Conservation (phyloP, 2,888 invertebrate species). For the Drosophila multiciliata region DNA sequence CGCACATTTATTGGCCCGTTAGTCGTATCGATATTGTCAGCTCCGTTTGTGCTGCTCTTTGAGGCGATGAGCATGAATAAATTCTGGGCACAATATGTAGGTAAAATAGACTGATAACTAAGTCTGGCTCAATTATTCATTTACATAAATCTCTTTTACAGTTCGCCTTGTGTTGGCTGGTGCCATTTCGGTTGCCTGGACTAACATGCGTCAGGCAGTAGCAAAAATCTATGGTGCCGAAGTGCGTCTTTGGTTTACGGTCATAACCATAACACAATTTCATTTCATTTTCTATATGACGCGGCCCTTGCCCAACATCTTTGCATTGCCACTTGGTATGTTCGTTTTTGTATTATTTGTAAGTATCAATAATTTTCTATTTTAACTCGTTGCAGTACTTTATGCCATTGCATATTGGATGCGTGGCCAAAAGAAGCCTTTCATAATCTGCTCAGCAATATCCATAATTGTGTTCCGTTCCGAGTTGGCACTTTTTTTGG, state of each 20-base stretch:
- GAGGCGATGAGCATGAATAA: conserved; percentile 90
- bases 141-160: conserved; percentile 85
- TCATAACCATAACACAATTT: conserved; percentile 96
- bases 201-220: conserved; percentile 90
- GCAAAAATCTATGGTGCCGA: conserved; percentile 91
- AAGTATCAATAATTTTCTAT: neutral
- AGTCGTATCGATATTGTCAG: conserved; percentile 90
- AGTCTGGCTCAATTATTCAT: neutral
- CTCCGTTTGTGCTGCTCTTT: conserved; percentile 90
- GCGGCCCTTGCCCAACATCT: conserved; percentile 96
- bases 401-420: conserved; percentile 95
- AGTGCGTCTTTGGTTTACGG: conserved; percentile 92
- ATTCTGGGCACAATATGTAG: conserved; percentile 95
- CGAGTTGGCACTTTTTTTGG: conserved; percentile 94
- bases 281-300: conserved; percentile 99
- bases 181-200: conserved; percentile 91
- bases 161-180: conserved; percentile 93
- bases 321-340: conserved; percentile 96
- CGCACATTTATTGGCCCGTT: conserved; percentile 97
- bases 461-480: conserved; percentile 95
- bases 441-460: conserved; percentile 93
- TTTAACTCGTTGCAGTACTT: conserved; percentile 88
- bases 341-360: conserved; percentile 1
- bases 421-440: conserved; percentile 89
- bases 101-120: conserved; percentile 85